Evolutionary conservation across 1,140 invertebrate species (phyloP).

Genomic region (Tachypleus tridentatus): DNA sequence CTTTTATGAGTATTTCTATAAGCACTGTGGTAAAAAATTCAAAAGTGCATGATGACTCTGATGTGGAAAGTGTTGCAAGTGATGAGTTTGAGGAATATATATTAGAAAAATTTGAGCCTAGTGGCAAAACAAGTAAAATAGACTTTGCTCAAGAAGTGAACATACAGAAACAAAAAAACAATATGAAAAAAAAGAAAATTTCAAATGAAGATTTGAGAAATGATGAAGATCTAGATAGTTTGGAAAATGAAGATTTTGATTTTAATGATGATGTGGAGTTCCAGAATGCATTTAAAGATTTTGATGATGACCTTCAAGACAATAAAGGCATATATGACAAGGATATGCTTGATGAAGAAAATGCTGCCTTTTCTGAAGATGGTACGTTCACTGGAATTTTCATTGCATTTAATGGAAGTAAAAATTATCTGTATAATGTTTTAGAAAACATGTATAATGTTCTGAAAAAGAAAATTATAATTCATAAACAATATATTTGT

Average conservation of each 20-base stretch:
- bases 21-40: slow-evolving; percentile 29
- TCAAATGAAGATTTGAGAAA: slow-evolving; percentile 29
- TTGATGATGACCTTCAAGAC: slow-evolving; percentile 48
- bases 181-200: slow-evolving; percentile 14
- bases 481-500: too few relatives aligned
- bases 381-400: background rate
- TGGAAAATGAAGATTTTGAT: slow-evolving; percentile 32
- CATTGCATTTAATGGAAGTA: background rate
- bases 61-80: slow-evolving; percentile 68
- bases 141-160: slow-evolving; percentile 18
- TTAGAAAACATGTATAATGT: background rate
- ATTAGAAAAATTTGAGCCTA: slow-evolving; percentile 27
- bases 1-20: slow-evolving; percentile 43
- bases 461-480: background rate
- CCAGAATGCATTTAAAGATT: slow-evolving; percentile 28
- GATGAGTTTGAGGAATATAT: slow-evolving; percentile 58
- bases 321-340: slow-evolving; percentile 25
- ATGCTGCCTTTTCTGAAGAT: slow-evolving; percentile 2
- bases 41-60: slow-evolving; percentile 45
- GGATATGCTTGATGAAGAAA: slow-evolving; percentile 20
- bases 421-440: background rate
- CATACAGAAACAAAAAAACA: slow-evolving; percentile 17
- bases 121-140: slow-evolving; percentile 11
- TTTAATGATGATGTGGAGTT: slow-evolving; percentile 30
- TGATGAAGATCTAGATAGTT: slow-evolving; percentile 26